Evolutionary conservation across 2,888 invertebrate species (phyloP).

Genomic region (Cosmopolites sordidus): DNA sequence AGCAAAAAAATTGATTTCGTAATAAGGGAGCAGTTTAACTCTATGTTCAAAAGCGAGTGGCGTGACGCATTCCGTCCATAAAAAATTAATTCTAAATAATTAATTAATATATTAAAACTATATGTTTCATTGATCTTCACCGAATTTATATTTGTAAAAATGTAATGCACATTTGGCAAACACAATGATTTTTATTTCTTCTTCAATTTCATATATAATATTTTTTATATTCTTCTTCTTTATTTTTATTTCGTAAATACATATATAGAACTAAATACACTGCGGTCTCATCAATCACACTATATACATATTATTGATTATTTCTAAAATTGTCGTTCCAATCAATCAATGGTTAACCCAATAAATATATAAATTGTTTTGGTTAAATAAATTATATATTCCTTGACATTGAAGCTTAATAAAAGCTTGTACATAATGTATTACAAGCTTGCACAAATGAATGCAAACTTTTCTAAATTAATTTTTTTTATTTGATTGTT

Average conservation of each 20-base stretch:
- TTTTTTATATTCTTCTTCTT: background rate
- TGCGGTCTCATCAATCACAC: background rate
- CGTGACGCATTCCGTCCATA: no score
- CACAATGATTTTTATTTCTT: no score
- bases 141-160: no score
- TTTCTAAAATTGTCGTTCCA: background rate
- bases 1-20: no score
- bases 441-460: no score
- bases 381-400: background rate
- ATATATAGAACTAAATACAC: background rate
- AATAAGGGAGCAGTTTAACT: no score
- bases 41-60: no score
- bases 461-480: no score
- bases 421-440: no score
- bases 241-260: background rate
- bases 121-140: background rate
- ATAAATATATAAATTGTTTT: background rate
- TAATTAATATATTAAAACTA: background rate
- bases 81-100: no score
- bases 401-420: background rate
- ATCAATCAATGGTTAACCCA: background rate
- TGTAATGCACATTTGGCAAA: no score
- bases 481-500: background rate
- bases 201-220: no score
- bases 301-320: background rate